Percentiles rank a stretch among this genome's conserved stretches.
phyloP scores from a whole-genome alignment of 2,888 invertebrate genomes.

The Thereva unica region DNA sequence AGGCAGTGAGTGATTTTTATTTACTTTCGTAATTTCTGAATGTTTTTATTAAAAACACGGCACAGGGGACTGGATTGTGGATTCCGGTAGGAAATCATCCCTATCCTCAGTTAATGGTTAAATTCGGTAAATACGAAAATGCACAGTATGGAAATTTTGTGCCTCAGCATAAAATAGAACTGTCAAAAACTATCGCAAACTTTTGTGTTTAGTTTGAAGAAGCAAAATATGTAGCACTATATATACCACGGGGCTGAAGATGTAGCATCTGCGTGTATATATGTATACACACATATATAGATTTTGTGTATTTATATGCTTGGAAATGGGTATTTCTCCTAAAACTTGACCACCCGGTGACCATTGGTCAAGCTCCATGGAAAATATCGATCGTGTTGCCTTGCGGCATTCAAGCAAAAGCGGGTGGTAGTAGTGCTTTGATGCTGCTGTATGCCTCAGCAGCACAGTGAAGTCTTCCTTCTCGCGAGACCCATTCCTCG shows the following conservation, averaged over 20 bases:
- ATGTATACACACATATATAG: conserved; percentile 20
- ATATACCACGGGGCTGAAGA: conserved; percentile 5
- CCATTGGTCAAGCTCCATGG: conserved; percentile 55
- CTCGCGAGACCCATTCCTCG: conserved; percentile 41
- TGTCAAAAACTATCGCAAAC: conserved; percentile 44
- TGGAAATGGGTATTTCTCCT: conserved; percentile 41
- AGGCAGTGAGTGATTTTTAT: no score
- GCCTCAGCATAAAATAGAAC: conserved; percentile 41
- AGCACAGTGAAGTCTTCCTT: conserved; percentile 33
- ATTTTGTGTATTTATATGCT: conserved; percentile 21
- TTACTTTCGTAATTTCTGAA: no score
- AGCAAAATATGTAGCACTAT: conserved; percentile 34
- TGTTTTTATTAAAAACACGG: no score
- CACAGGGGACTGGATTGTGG: no score
- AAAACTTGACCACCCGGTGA: conserved; percentile 46
- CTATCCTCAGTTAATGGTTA: neutral
- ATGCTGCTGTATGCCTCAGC: conserved; percentile 39
- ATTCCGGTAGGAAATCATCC: no score
- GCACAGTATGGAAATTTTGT: conserved; percentile 39
- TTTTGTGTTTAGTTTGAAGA: conserved; percentile 42
- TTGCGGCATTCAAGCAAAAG: conserved; percentile 51
- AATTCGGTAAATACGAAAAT: conserved; percentile 28
- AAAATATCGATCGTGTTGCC: conserved; percentile 58
- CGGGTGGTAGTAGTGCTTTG: conserved; percentile 41
- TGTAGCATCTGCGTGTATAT: neutral